Evolutionary conservation across 2,113 vertebrate genomes (phyloP), one percentile per base, ranked within the genome.

Genomic region (Ellobius talpinus): DNA sequence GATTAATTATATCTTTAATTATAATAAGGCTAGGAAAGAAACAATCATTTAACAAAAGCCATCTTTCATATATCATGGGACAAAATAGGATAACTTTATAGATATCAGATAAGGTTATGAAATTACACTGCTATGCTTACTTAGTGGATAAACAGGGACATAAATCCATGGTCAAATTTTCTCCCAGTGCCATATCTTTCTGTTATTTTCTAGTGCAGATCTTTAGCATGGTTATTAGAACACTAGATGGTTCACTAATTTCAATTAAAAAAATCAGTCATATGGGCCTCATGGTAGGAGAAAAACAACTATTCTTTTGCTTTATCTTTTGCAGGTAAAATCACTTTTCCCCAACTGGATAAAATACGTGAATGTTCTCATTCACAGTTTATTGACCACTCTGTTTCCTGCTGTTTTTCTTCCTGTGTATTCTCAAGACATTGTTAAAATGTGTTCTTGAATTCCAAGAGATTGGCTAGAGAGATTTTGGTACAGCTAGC

Each of bases 371-470:
- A 26, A 16, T 39, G 17, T 2, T 17, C 6, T 61, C 0, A 16
- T 14, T 78, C 42, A 26, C 33, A 92, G 76, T 45, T 90, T 82
- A 45, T 79, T 88, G 65, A 3, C 26, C 42, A 66, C 68, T 2
- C 14, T 33, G 66, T 50, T 79, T 87, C 52, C 36, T 17, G 39
- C 23, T 86, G 12, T 17, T 77, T 63, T 92, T 74, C 61, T 84
- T 92, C 42, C 31, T 91, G 81, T 76, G 24, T 63, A 36, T 4
- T 76, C 63, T 91, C 36, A 66, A 89, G 61, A 91, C 7, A 91
- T 61, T 89, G 65, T 79, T 91, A 94, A 97, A 96, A 97, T 95
- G 31, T 92, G 78, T 68, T 85, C 58, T 97, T 89, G 68, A 72
- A 70, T 73, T 85, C 11, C 70, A 5, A 95, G 95, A 82, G 86